Base-by-base conservation (phyloP, 2,113 vertebrate genomes). In the Callocephalon fimbriatum region DNA sequence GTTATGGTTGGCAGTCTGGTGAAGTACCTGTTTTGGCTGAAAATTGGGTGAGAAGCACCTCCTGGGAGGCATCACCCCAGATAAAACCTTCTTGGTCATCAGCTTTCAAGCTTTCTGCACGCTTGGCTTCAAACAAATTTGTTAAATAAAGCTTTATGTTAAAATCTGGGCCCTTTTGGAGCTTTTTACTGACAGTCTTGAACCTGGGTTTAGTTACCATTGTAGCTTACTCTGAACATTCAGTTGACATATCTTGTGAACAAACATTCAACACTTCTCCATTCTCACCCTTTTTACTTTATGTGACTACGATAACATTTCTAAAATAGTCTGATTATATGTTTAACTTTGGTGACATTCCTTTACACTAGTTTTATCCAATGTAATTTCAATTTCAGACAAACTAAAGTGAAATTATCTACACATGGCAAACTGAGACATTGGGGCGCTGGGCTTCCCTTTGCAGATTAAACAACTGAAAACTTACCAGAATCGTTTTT, bases 301-400 rank as follows among this genome's bases (percentile, higher is more conserved):
- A 56, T 7, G 4, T 2, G 4, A 32, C 5, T 4, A 21, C 2
- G 10, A 9, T 6, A 29, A 32, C 12, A 7, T 19, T 88, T 32
- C 50, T 56, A 38, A 88, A 90, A 35, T 2, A 42, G 29, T 7
- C 29, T 58, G 51, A 63, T 45, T 68, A 10, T 22, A 3, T 9
- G 9, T 42, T 93, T 63, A 78, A 66, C 15, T 70, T 42, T 6
- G 13, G 22, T 25, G 4, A 26, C 8, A 8, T 19, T 76, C 26
- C 51, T 59, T 76, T 23, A 47, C 12, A 6, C 19, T 42, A 6
- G 45, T 70, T 90, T 83, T 45, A 71, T 50, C 15, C 29, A 26
- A 22, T 0, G 0, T 9, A 20, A 61, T 63, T 76, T 61, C 4
- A 44, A 66, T 73, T 77, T 73, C 82, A 75, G 40, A n/a, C 27